phyloP scores from a whole-genome alignment of 2,797 vertebrate species.

The Epinephelus malabaricus region DNA sequence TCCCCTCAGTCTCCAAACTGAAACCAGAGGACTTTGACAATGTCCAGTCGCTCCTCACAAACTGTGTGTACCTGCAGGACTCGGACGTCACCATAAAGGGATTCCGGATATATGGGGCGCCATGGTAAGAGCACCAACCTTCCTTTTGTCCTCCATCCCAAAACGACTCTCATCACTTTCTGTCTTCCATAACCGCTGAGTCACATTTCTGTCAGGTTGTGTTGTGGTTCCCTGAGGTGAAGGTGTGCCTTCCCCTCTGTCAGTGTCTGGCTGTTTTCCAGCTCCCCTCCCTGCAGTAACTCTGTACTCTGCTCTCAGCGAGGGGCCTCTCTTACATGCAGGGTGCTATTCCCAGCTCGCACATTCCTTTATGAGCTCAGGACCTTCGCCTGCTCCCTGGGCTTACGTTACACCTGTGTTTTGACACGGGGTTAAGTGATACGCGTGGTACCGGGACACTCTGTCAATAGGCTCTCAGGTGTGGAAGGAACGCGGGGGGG shows the following conservation, averaged over 20 bases:
- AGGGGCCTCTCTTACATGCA: slow-evolving; percentile 58
- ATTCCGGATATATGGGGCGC: slow-evolving; percentile 98
- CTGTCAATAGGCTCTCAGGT: slow-evolving; percentile 69
- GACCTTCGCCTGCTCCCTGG: slow-evolving; percentile 57
- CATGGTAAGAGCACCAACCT: slow-evolving; percentile 89
- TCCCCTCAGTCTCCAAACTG: slow-evolving; percentile 99
- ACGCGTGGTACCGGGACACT: slow-evolving; percentile 73
- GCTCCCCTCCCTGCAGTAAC: slow-evolving; percentile 43
- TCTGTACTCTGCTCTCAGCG: slow-evolving; percentile 38
- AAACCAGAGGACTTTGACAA: slow-evolving; percentile 99
- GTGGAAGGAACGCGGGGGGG: slow-evolving; percentile 39
- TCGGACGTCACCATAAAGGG: slow-evolving; percentile 98
- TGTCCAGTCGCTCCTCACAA: slow-evolving; percentile 97
- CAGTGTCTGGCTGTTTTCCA: slow-evolving; percentile 65
- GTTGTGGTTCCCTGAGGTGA: slow-evolving; percentile 47
- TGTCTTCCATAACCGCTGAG: slow-evolving; percentile 13
- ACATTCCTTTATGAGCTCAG: slow-evolving; percentile 71
- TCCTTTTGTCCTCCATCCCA: neutral
- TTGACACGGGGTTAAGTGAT: slow-evolving; percentile 84
- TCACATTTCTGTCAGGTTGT: slow-evolving; percentile 31
- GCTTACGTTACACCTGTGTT: slow-evolving; percentile 78
- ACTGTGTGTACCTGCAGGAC: slow-evolving; percentile 99
- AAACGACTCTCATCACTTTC: neutral
- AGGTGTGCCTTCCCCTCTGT: slow-evolving; percentile 49
- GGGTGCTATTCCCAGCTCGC: slow-evolving; percentile 69